Evolutionary conservation across 2,888 invertebrate species (phyloP).

Genomic region (Apamea anceps): DNA sequence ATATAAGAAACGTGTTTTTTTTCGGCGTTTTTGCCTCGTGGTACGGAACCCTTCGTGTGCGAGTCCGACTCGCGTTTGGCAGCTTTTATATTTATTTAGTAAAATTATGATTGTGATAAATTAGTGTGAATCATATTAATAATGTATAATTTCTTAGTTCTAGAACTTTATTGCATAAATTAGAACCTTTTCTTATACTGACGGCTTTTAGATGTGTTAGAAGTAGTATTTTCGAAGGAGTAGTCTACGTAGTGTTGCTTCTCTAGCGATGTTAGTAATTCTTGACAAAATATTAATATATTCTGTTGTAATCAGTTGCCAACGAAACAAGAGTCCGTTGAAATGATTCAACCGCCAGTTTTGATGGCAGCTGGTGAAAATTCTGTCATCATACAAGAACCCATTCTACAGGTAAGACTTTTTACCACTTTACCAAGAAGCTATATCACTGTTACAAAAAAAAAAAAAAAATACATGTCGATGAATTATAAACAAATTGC

Average conservation of each 20-base stretch:
- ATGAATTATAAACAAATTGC: too few relatives aligned
- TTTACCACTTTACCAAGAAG: neutral
- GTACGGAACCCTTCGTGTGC: too few relatives aligned
- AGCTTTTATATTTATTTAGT: too few relatives aligned
- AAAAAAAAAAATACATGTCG: too few relatives aligned
- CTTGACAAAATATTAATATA: slow-evolving; percentile 6
- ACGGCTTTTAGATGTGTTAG: slow-evolving; percentile 4
- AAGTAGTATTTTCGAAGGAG: slow-evolving; percentile 1
- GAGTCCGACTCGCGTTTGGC: too few relatives aligned
- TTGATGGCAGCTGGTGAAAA: slow-evolving; percentile 75
- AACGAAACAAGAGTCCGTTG: slow-evolving; percentile 79
- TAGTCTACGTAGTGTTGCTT: slow-evolving; percentile 4
- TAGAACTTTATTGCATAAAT: neutral
- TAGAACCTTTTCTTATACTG: neutral
- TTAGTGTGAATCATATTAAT: neutral
- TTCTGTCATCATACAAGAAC: slow-evolving; percentile 83
- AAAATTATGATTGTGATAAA: neutral
- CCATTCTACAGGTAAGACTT: slow-evolving; percentile 79
- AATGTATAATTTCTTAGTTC: neutral
- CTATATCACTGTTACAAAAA: too few relatives aligned
- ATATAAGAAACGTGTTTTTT: too few relatives aligned
- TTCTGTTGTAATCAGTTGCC: slow-evolving; percentile 68
- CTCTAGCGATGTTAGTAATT: neutral
- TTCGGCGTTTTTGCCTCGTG: too few relatives aligned
- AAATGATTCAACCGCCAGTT: slow-evolving; percentile 77